These are phyloP conservation scores for Halichondria panicea DNA, from an alignment of 37 sponge, comb jelly and placozoan species.

Conservation along the genomic window DNA sequence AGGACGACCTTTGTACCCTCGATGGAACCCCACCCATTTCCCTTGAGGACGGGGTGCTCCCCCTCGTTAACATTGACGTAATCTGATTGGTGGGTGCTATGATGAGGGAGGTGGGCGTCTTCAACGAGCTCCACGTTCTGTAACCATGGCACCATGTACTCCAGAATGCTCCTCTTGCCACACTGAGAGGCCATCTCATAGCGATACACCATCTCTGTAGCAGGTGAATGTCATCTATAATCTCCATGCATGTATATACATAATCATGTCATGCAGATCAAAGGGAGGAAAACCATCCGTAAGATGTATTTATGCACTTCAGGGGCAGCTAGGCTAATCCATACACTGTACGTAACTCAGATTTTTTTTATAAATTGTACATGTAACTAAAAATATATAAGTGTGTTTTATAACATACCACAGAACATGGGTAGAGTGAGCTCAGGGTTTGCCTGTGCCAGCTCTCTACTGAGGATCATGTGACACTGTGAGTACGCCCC, in stretches of 20 bases:
- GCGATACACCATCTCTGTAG: slow-evolving; percentile 72
- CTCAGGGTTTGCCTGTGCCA: slow-evolving; percentile 85
- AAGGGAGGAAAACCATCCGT: too few relatives aligned
- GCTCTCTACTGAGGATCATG: slow-evolving; percentile 55
- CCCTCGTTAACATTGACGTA: background rate
- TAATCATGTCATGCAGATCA: too few relatives aligned
- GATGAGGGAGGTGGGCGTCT: slow-evolving; percentile 1
- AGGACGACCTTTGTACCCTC: slow-evolving; percentile 82
- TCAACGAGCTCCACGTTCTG: slow-evolving; percentile 84
- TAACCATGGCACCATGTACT: slow-evolving; percentile 90
- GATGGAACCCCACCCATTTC: slow-evolving; percentile 85
- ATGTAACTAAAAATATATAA: too few relatives aligned
- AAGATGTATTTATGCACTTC: too few relatives aligned
- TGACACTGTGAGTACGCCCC: slow-evolving; percentile 73
- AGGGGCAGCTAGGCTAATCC: too few relatives aligned
- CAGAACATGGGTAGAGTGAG: slow-evolving; percentile 90
- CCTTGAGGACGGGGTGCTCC: slow-evolving; percentile 37
- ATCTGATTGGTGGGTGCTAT: background rate
- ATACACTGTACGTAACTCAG: too few relatives aligned
- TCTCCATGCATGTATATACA: background rate
- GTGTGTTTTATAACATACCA: slow-evolving; percentile 41
- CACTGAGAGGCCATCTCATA: slow-evolving; percentile 60
- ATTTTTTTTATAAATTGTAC: too few relatives aligned
- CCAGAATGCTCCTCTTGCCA: slow-evolving; percentile 72
- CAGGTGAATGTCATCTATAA: background rate